Base-by-base conservation (phyloP, 92 coral and sea anemone genomes). In the Porites rus region DNA sequence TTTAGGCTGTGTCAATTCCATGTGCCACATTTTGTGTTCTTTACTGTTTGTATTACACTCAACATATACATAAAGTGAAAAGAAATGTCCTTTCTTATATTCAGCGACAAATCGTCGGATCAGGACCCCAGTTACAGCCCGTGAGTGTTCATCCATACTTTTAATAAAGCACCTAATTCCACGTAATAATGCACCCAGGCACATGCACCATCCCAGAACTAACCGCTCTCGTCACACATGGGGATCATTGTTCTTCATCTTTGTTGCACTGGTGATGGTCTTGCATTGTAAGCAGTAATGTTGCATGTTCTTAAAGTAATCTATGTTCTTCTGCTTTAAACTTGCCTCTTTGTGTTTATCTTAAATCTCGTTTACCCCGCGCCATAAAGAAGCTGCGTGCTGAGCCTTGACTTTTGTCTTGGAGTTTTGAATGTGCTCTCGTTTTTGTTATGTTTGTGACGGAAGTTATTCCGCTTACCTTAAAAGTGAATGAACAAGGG, bases 111-210 rank as follows among this genome's bases (percentile, higher is more conserved):
- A 69, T 69, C 69, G 65, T 70, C 71, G 86, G 86, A 81, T n/a
- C 86, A 81, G 59, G 86, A 81, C 38, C 52, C 86, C 86, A 69
- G 86, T 81, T 69, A 70, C 86, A 81, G 51, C 21, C 77, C 77
- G 86, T 81, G 86, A 81, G 86, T 81, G 86, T 28, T 56, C 76
- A 69, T 81, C 53, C 86, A 70, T 74, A 81, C 64, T 74, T 18
- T 73, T 81, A 63, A 78, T 78, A 78, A 53, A 67, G 75, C 84
- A 68, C 84, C 60, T 79, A 66, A 79, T 65, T 14, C 60, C 24
- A 43, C 69, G 13, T 22, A 16, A 80, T 71, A 54, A 46, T 56
- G 61, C 0, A 16, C 1, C 78, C 46, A 38, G 7, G 7, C 46
- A 4, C 46, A 38, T 38, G 46, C 46, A 4, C 46, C 7, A 38